Evolutionary conservation across 2,113 vertebrate genomes (phyloP).

Genomic region (Noctilio leporinus): DNA sequence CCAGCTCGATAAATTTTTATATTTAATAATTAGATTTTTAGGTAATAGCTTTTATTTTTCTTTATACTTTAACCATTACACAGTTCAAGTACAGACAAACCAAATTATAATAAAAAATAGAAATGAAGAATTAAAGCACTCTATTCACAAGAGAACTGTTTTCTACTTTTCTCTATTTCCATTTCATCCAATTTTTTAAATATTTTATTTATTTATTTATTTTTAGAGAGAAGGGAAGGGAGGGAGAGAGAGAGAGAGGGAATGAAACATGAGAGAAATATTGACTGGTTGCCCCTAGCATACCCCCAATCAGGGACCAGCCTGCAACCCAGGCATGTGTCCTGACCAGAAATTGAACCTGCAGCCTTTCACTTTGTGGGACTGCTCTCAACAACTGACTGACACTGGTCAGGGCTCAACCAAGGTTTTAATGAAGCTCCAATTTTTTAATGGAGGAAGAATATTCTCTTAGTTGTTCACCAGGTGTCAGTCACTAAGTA

Average conservation of each 20-base stretch:
- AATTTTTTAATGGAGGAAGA: background rate
- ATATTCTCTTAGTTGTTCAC: background rate
- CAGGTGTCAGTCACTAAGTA: background rate
- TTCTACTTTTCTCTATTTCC: background rate
- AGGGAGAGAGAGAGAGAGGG: too few species aligned
- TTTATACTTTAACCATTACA: background rate
- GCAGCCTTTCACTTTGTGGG: too few species aligned
- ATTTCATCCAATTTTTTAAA: background rate
- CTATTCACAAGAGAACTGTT: background rate
- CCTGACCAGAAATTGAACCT: too few species aligned
- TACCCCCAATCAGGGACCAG: too few species aligned
- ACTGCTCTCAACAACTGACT: too few species aligned
- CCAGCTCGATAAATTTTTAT: background rate
- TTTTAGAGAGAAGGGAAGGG: too few species aligned
- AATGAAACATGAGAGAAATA: too few species aligned
- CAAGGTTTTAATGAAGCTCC: background rate
- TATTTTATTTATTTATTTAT: too few species aligned
- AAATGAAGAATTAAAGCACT: background rate
- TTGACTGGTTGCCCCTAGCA: too few species aligned
- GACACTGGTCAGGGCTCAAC: too few species aligned
- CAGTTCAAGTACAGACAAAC: background rate
- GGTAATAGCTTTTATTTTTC: background rate
- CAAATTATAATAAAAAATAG: background rate
- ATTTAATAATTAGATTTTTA: background rate
- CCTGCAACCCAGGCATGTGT: too few species aligned